A percentile compares a stretch with the other conserved stretches of the same genome.
phyloP scores from a whole-genome alignment of 2,888 invertebrate genomes.

The Norana najaformis region DNA sequence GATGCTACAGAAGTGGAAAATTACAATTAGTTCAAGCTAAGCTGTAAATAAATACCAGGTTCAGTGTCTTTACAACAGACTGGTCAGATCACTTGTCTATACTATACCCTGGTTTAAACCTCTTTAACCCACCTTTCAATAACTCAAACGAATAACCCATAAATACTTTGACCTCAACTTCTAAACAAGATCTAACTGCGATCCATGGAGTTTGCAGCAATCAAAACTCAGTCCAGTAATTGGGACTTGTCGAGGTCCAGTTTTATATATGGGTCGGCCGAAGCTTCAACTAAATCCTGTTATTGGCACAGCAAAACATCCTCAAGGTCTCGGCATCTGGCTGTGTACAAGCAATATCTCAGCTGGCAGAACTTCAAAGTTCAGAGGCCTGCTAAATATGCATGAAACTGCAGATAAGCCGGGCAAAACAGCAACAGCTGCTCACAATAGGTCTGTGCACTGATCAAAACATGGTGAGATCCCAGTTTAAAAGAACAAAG shows the following conservation, averaged over 20 bases:
- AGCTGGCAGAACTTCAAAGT: not conserved
- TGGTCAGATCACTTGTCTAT: not conserved
- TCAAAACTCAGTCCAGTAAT: no score
- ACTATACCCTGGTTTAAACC: not conserved
- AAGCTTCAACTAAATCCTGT: no score
- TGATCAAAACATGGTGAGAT: not conserved
- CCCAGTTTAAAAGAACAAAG: no score
- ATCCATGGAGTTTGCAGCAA: no score
- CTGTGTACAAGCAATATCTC: not conserved
- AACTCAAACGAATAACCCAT: not conserved
- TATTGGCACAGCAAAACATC: not conserved
- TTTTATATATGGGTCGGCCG: not conserved
- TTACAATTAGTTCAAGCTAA: no score
- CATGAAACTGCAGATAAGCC: not conserved
- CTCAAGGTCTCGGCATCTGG: not conserved
- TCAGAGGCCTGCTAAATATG: not conserved
- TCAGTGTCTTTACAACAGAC: not conserved
- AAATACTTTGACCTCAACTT: not conserved
- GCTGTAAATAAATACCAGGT: not conserved
- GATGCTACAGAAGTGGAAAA: no score
- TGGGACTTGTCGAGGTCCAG: not conserved
- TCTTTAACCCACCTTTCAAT: not conserved
- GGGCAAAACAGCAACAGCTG: not conserved
- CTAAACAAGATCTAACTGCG: no score
- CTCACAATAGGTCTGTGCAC: not conserved